phyloP scores from a whole-genome alignment of 2,113 vertebrate species.

The Sebastes schlegelii region DNA sequence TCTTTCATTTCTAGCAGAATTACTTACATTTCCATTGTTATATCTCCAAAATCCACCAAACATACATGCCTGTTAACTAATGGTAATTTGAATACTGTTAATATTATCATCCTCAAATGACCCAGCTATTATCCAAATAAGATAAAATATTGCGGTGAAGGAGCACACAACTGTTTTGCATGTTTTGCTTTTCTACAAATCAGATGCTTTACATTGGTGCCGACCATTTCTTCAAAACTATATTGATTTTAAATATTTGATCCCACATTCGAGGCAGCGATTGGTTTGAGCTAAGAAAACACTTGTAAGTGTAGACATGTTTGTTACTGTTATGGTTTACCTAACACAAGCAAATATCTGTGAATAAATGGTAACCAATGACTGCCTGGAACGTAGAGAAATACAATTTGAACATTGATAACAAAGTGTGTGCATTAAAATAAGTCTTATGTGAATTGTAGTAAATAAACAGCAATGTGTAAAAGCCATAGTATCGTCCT shows the following conservation, averaged over 20 bases:
- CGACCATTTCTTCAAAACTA: not conserved
- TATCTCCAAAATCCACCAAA: not conserved
- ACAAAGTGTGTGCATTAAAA: not conserved
- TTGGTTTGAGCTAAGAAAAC: not conserved
- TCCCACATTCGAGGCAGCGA: not conserved
- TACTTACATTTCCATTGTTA: not conserved
- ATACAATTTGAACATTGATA: not conserved
- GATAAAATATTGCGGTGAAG: not conserved
- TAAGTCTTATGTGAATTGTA: not conserved
- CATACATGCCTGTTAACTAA: not conserved
- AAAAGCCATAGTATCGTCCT: not conserved
- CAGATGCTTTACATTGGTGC: not conserved
- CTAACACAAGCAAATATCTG: not conserved
- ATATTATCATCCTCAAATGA: not conserved
- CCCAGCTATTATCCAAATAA: not conserved
- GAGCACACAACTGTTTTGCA: not conserved
- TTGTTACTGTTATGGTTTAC: not conserved
- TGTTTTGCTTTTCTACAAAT: not conserved
- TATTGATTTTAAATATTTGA: not conserved
- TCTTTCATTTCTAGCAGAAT: not conserved
- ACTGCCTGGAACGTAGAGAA: not conserved
- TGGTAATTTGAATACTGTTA: not conserved
- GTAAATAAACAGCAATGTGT: not conserved
- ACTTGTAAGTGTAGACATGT: not conserved
- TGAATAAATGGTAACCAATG: not conserved